Percentiles rank a stretch among this genome's conserved stretches.
These are phyloP conservation scores for Lasioglossum baleicum DNA, from an alignment of 1,140 invertebrate genomes.

Conservation along the genomic window DNA sequence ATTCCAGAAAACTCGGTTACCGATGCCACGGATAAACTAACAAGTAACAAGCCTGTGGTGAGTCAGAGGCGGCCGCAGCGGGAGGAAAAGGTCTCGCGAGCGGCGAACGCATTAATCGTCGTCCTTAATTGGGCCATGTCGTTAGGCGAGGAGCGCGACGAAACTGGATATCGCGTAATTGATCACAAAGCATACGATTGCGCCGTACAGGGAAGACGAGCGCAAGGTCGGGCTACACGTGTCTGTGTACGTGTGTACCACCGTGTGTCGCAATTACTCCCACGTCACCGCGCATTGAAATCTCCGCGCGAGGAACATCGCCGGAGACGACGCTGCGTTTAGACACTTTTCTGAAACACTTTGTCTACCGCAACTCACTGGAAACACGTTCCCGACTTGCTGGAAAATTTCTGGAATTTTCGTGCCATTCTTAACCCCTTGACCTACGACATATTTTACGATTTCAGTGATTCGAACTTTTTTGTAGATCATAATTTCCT, in stretches of 20 bases:
- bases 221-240: slow-evolving; percentile 54
- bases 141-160: slow-evolving; percentile 60
- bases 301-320: slow-evolving; percentile 30
- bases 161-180: slow-evolving; percentile 62
- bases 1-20: slow-evolving; percentile 38
- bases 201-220: slow-evolving; percentile 63
- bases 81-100: slow-evolving; percentile 33
- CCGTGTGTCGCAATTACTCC: slow-evolving; percentile 63
- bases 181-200: slow-evolving; percentile 56
- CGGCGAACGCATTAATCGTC: slow-evolving; percentile 50
- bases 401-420: too few relatives aligned
- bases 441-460: too few relatives aligned
- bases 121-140: slow-evolving; percentile 58
- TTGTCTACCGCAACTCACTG: neutral
- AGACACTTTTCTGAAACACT: neutral
- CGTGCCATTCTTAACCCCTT: too few relatives aligned
- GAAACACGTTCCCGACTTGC: too few relatives aligned
- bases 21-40: slow-evolving; percentile 15
- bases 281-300: slow-evolving; percentile 58
- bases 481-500: too few relatives aligned
- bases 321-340: slow-evolving; percentile 17
- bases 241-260: slow-evolving; percentile 25
- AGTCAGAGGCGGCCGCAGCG: slow-evolving; percentile 28
- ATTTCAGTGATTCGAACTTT: too few relatives aligned
- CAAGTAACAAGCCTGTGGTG: neutral